Evolutionary conservation across 2,797 vertebrate genomes (phyloP), one percentile per base, ranked within the genome.

Genomic region (Monodelphis domestica): DNA sequence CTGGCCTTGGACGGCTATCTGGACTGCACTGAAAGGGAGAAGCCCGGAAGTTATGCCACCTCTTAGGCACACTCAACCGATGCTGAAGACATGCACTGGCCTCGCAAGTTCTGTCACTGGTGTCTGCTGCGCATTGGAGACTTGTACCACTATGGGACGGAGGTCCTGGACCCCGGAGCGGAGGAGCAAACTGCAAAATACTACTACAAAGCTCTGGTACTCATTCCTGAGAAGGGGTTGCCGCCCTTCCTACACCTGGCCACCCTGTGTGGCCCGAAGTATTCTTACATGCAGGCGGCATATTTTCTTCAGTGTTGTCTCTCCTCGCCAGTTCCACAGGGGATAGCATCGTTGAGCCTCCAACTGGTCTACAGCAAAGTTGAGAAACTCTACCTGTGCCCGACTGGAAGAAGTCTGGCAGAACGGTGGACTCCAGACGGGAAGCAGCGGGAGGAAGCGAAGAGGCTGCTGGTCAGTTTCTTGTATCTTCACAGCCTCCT

Each of bases 201-300:
- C 89, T 94, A 92, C 33, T 95, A 89, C 45, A 78, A 90, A 54
- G 94, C 59, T 12, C 89, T 94, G 30, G 53, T 88, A 28, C 89
- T 90, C 89, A 91, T 95, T 11, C 90, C 78, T 0, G 53, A 54
- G 54, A 54, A 88, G 93, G 91, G 91, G 5, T 87, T 90, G 87
- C n/a, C n/a, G n/a, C 94, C 95, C 54, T 97, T 97, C 78, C 90
- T 92, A 50, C 95, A 95, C 87, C 5, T 93, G 87, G 95, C 94
- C 0, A 53, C 91, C 12, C 90, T 94, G 14, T 28, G 4, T 7
- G 94, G 95, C 57, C 95, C 33, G 33, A 94, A 91, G 28, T 94
- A 33, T 78, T 90, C 88, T 12, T 63, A 59, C 0, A 24, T 90
- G 0, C 56, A 94, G 89, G 93, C 95, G 17, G 94, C 57, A 0